Evolutionary conservation across 2,797 vertebrate species (phyloP).

Genomic region (Melanogrammus aeglefinus): DNA sequence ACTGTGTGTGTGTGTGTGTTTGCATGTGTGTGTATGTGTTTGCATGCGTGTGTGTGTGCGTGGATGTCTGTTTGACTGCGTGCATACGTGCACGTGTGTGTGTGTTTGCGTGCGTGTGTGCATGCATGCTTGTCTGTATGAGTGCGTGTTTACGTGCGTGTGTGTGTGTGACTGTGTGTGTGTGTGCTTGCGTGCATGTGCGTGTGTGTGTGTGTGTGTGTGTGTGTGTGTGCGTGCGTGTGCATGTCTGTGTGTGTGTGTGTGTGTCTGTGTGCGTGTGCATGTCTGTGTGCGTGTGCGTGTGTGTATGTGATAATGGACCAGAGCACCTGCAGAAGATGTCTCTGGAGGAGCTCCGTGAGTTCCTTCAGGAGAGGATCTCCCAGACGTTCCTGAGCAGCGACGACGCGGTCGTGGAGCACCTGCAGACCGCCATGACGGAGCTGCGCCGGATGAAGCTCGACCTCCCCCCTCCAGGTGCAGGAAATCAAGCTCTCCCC

Average conservation of each 20-base stretch:
- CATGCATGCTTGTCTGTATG: no score
- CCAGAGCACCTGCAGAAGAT: conserved; percentile 75
- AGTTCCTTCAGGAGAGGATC: conserved; percentile 81
- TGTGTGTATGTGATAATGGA: neutral
- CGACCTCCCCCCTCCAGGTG: conserved; percentile 81
- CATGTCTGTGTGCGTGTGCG: conserved; percentile 10
- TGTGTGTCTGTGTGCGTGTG: neutral
- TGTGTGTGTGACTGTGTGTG: no score
- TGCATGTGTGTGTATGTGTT: no score
- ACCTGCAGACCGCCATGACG: conserved; percentile 74
- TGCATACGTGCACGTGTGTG: no score
- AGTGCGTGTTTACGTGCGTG: no score
- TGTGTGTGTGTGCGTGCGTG: neutral
- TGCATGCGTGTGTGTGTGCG: no score
- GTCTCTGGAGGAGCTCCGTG: conserved; percentile 78
- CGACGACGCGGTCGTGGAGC: conserved; percentile 69
- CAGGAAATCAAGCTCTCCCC: no score
- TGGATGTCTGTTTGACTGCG: no score
- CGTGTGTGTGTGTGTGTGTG: neutral
- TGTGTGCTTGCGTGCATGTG: neutral
- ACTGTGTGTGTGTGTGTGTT: no score
- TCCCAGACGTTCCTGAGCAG: conserved; percentile 64
- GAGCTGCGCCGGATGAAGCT: conserved; percentile 81
- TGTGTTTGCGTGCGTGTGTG: neutral
- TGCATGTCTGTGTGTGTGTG: neutral